Evolutionary conservation across 2,797 vertebrate species (phyloP).

Genomic region (Myiothlypis coronata): DNA sequence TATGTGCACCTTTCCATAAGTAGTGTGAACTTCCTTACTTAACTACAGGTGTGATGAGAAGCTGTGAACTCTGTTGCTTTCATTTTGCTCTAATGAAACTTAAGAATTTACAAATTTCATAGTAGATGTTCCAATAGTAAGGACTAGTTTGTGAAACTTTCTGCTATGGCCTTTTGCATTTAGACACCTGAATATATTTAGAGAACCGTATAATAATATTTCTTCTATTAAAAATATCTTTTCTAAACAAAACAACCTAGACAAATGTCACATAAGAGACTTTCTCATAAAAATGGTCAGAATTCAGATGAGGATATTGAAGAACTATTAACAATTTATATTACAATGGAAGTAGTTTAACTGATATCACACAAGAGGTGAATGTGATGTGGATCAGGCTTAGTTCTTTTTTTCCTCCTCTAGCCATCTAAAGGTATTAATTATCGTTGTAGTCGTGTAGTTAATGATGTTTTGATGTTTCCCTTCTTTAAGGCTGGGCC

Average conservation of each 20-base stretch:
- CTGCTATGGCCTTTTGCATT: background rate
- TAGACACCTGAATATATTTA: background rate
- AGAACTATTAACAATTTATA: background rate
- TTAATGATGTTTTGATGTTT: background rate
- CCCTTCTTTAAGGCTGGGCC: slow-evolving; percentile 84
- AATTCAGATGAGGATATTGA: background rate
- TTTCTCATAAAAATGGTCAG: background rate
- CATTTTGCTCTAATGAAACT: background rate
- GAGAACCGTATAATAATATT: background rate
- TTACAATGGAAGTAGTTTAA: background rate
- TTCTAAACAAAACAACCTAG: background rate
- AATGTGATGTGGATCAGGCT: background rate
- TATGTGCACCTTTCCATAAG: background rate
- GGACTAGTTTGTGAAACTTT: background rate
- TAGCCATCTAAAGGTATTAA: background rate
- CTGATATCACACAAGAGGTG: background rate
- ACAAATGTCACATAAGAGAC: background rate
- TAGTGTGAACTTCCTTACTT: background rate
- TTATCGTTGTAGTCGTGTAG: background rate
- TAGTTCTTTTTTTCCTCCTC: background rate
- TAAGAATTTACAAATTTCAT: background rate
- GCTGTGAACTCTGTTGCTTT: background rate
- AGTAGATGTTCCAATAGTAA: background rate
- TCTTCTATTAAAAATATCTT: background rate
- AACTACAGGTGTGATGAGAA: background rate